phyloP scores from a whole-genome alignment of 2,797 vertebrate species.

The Falco berigora region DNA sequence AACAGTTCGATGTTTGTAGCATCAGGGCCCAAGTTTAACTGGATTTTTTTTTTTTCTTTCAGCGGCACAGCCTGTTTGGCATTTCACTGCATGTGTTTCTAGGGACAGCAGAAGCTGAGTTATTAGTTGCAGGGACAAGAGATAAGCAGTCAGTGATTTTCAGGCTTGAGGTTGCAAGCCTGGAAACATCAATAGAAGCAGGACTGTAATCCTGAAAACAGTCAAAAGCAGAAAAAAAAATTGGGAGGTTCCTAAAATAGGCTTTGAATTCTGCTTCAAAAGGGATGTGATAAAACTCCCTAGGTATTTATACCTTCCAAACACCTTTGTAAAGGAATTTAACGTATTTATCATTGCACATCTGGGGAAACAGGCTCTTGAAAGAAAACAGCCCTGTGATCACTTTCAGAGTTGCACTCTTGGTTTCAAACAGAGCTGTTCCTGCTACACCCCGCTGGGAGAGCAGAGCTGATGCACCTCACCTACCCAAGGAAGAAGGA shows the following conservation, averaged over 20 bases:
- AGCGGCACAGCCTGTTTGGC: neutral
- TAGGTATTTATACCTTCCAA: neutral
- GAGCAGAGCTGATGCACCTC: neutral
- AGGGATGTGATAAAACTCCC: neutral
- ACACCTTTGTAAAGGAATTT: neutral
- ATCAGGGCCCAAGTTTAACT: neutral
- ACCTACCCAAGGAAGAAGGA: neutral
- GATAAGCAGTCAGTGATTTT: neutral
- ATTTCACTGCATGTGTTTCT: neutral
- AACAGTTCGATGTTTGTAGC: neutral
- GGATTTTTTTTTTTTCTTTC: neutral
- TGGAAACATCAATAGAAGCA: neutral
- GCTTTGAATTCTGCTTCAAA: neutral
- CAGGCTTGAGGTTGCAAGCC: neutral
- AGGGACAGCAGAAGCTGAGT: neutral
- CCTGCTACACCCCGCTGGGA: rapidly evolving
- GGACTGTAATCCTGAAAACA: neutral
- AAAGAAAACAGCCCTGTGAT: neutral
- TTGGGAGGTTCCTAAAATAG: neutral
- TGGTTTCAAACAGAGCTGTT: neutral
- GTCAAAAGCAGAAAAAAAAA: neutral
- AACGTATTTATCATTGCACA: neutral
- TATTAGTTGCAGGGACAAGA: neutral
- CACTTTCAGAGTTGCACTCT: neutral
- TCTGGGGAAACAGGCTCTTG: neutral